Conservation (phyloP, 1,140 invertebrate genomes). For the Gryon sp. region DNA sequence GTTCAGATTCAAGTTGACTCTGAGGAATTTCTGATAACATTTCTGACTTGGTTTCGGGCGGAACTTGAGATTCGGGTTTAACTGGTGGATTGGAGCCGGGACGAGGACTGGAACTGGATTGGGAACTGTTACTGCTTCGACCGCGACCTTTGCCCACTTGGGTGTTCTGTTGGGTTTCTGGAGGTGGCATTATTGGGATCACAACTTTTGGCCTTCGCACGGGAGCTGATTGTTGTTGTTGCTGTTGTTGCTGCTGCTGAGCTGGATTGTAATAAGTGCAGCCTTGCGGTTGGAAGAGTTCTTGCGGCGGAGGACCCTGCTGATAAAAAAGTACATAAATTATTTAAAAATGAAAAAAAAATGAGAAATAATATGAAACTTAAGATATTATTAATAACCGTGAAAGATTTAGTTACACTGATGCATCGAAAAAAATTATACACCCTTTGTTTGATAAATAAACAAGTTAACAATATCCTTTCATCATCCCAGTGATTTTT, state of each 20-base stretch:
- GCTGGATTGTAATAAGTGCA: constrained; percentile 81
- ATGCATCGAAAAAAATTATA: no score
- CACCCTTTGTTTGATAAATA: no score
- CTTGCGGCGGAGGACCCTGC: constrained; percentile 78
- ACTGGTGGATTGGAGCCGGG: no score
- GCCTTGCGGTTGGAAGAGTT: constrained; percentile 80
- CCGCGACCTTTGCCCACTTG: constrained; percentile 65
- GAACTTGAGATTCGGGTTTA: no score
- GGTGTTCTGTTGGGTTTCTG: constrained; percentile 74
- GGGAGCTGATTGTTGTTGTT: constrained; percentile 75
- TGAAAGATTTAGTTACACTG: no score
- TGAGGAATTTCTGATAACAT: no score
- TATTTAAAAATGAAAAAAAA: neutral
- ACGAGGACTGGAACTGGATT: neutral
- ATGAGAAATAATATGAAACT: neutral
- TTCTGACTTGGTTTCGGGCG: no score
- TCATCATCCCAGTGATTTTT: no score
- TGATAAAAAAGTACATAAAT: constrained; percentile 52
- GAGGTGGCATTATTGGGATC: constrained; percentile 83
- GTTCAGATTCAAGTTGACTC: neutral
- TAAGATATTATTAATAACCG: no score
- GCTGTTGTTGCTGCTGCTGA: constrained; percentile 79
- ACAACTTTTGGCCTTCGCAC: constrained; percentile 81
- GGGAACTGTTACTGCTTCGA: constrained; percentile 2
- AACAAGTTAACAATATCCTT: no score